These are phyloP conservation scores for Zeuzera pyrina DNA, from an alignment of 2,888 invertebrate species.

Conservation along the genomic window DNA sequence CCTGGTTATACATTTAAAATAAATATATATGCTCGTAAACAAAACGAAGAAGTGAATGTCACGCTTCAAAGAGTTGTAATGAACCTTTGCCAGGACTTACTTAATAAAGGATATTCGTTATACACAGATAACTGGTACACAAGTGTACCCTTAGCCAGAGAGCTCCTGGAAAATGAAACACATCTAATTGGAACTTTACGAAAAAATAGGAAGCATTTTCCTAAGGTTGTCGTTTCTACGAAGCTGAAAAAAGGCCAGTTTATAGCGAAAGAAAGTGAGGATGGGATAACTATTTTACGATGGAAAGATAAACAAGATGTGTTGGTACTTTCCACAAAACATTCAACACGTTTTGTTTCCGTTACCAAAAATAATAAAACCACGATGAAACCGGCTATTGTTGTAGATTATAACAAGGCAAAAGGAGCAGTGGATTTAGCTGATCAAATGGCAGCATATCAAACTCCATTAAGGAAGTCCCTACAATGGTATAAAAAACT, in stretches of 20 bases:
- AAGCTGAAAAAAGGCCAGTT: slow-evolving; percentile 15
- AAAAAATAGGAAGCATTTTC: slow-evolving; percentile 15
- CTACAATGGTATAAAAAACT: too few species aligned
- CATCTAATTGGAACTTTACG: slow-evolving; percentile 14
- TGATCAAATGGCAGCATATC: not conserved
- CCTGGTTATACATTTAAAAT: slow-evolving; percentile 19
- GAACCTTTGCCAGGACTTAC: slow-evolving; percentile 8
- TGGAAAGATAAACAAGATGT: not conserved
- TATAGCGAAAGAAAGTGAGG: slow-evolving; percentile 14
- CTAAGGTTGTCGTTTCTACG: slow-evolving; percentile 12
- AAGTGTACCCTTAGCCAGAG: slow-evolving; percentile 13
- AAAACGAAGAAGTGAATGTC: slow-evolving; percentile 18
- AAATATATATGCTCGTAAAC: slow-evolving; percentile 24
- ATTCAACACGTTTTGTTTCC: slow-evolving; percentile 4
- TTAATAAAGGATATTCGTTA: slow-evolving; percentile 10
- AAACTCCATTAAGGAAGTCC: not conserved
- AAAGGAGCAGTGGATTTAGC: too few species aligned
- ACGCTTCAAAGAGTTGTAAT: slow-evolving; percentile 14
- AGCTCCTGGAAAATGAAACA: slow-evolving; percentile 12
- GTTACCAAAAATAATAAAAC: not conserved
- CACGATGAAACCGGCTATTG: not conserved
- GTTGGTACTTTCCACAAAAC: slow-evolving; percentile 19
- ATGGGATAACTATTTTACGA: slow-evolving; percentile 14
- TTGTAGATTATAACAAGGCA: not conserved
- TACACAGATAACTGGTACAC: slow-evolving; percentile 19